Conservation (phyloP, 2,797 vertebrate species). For the Macropus fuliginosus region DNA sequence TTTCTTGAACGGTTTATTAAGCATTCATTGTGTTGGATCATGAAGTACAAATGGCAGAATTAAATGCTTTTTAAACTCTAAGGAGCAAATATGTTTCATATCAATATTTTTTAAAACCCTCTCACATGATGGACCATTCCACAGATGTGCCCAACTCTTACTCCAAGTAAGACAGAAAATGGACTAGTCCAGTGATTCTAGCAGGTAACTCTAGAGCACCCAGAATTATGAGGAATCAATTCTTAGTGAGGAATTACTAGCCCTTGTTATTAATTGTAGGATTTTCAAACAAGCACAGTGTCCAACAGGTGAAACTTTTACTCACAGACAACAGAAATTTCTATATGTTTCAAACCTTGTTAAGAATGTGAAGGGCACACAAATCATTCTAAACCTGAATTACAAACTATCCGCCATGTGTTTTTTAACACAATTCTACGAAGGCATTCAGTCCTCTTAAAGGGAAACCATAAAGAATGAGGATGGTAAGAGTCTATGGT, state of each 20-base stretch:
- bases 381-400: neutral
- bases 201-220: neutral
- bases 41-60: conserved; percentile 77
- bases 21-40: conserved; percentile 77
- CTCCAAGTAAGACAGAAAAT: conserved; percentile 18
- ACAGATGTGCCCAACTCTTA: neutral
- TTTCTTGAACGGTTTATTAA: conserved; percentile 82
- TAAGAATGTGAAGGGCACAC: neutral
- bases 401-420: neutral
- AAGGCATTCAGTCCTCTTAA: conserved; percentile 24
- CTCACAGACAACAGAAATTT: neutral
- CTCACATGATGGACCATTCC: neutral
- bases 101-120: conserved; percentile 11
- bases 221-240: neutral
- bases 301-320: neutral
- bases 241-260: neutral
- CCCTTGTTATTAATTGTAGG: conserved; percentile 7
- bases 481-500: neutral
- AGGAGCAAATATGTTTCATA: conserved; percentile 68
- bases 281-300: neutral
- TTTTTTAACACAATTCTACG: neutral
- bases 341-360: neutral
- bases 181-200: neutral
- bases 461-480: neutral
- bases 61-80: conserved; percentile 77